Percentiles rank a stretch among this genome's conserved stretches.
Conservation (phyloP, 2,797 vertebrate genomes). For the Acanthopagrus latus region DNA sequence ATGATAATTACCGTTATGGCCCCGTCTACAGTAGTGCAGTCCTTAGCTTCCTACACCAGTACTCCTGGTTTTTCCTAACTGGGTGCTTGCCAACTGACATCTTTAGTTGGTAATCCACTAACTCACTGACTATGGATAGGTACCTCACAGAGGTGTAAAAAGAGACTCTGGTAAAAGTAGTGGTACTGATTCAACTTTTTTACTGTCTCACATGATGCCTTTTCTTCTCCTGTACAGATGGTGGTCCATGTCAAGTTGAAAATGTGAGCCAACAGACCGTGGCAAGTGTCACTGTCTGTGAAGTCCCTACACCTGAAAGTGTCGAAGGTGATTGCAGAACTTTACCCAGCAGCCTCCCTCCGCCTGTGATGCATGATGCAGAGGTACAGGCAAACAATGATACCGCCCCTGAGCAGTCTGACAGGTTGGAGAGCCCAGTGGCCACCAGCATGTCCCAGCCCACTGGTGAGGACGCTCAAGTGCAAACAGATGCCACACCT, state of each 20-base stretch:
- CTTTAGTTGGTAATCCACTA: no score
- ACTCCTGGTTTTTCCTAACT: no score
- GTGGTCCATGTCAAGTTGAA: conserved; percentile 34
- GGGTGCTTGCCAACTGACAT: no score
- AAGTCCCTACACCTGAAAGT: conserved; percentile 35
- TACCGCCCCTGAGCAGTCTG: conserved; percentile 43
- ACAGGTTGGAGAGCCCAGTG: conserved; percentile 28
- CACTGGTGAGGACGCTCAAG: conserved; percentile 61
- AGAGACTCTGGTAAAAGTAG: no score
- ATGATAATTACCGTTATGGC: no score
- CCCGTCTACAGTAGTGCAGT: no score
- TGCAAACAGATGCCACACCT: conserved; percentile 65
- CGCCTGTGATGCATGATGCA: conserved; percentile 48
- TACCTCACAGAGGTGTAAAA: no score
- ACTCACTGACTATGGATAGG: no score
- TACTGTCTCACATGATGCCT: conserved; percentile 10
- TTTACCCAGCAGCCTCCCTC: conserved; percentile 28
- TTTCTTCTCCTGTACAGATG: conserved; percentile 51
- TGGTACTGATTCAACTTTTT: no score
- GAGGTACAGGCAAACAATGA: conserved; percentile 60
- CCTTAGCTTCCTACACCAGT: no score
- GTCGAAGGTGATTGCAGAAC: conserved; percentile 24
- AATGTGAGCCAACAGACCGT: conserved; percentile 26
- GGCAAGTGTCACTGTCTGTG: conserved; percentile 11
- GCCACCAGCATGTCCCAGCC: conserved; percentile 40